Percentiles rank a stretch among this genome's conserved stretches.
phyloP scores from a whole-genome alignment of 1,140 invertebrate genomes.

The Pachypeltis micranthus region DNA sequence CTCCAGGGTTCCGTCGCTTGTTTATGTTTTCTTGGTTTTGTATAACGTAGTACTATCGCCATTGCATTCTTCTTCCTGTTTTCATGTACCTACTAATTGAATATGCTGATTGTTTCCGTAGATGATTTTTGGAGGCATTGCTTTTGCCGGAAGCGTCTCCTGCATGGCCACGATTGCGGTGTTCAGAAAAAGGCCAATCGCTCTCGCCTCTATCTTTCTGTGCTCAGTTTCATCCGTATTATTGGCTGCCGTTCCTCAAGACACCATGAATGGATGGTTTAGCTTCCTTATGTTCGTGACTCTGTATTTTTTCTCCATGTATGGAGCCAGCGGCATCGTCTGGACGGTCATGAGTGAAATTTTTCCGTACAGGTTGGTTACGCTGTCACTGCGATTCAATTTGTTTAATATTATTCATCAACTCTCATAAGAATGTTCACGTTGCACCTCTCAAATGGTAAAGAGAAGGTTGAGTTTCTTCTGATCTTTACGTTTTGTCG shows the following conservation, averaged over 20 bases:
- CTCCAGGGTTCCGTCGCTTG: too few species aligned
- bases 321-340: conserved; percentile 22
- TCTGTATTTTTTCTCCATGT: conserved; percentile 21
- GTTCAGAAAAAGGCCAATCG: conserved; percentile 33
- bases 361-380: conserved; percentile 25
- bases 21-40: too few species aligned
- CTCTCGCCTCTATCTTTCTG: conserved; percentile 27
- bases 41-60: too few species aligned
- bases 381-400: too few species aligned
- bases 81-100: too few species aligned
- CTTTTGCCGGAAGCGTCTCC: conserved; percentile 20
- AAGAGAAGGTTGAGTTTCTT: too few species aligned
- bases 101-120: too few species aligned
- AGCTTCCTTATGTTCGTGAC: conserved; percentile 18
- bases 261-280: conserved; percentile 12
- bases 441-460: too few species aligned
- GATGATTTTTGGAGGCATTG: conserved; percentile 22
- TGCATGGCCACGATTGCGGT: conserved; percentile 22
- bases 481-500: too few species aligned
- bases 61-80: too few species aligned
- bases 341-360: conserved; percentile 28
- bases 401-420: too few species aligned
- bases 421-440: too few species aligned
- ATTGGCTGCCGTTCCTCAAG: not conserved
- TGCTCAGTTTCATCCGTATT: conserved; percentile 25